A percentile compares a stretch with the other conserved stretches of the same genome.
Evolutionary conservation across 2,888 invertebrate genomes (phyloP).

Genomic region (Punctoribates punctum): DNA sequence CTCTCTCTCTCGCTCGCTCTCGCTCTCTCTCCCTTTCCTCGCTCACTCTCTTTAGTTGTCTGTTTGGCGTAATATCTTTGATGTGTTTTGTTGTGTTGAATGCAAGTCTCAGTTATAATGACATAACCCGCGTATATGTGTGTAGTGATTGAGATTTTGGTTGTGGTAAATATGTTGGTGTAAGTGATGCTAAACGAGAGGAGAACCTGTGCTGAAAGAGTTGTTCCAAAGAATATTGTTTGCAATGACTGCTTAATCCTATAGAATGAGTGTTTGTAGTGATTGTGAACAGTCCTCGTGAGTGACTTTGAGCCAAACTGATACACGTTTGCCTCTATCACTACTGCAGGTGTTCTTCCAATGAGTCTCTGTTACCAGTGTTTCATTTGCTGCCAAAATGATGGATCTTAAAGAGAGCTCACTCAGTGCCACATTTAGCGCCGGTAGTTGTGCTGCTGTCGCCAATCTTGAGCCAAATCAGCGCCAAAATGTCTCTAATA

Average conservation of each 20-base stretch:
- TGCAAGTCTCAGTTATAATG: no score
- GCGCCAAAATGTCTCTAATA: conserved; percentile 21
- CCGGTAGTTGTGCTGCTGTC: conserved; percentile 28
- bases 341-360: conserved; percentile 34
- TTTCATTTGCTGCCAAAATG: conserved; percentile 40
- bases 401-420: conserved; percentile 36
- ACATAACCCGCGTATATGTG: no score
- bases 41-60: background rate
- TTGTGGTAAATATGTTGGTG: no score
- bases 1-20: conserved; percentile 39
- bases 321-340: conserved; percentile 43
- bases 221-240: no score
- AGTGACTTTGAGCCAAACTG: conserved; percentile 28
- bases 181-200: no score
- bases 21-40: background rate
- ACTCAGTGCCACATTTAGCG: background rate
- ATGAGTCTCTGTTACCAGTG: conserved; percentile 36
- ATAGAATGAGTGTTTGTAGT: no score
- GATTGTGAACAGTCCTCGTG: background rate
- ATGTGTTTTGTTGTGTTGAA: background rate
- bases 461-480: conserved; percentile 22
- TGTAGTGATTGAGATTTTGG: no score
- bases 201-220: no score
- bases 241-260: no score
- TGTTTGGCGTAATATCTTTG: no score